Base-by-base conservation (phyloP, 2,888 invertebrate genomes). In the Apotomis capreana region DNA sequence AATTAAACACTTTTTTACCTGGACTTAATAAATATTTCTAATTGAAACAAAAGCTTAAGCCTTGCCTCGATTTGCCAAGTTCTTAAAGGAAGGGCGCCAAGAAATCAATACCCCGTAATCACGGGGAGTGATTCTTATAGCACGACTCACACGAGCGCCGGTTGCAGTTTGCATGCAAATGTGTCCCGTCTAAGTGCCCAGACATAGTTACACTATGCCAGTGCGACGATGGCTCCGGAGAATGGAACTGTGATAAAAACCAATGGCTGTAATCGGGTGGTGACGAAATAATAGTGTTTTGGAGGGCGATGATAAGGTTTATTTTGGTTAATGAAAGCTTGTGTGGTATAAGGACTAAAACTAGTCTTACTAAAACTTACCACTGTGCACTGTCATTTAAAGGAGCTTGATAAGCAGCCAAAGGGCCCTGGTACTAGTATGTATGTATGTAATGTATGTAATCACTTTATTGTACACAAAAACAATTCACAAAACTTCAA, bases 151-250 rank as follows among this genome's bases (percentile, higher is more conserved):
- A 77, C 70, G 75, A 73, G 74, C 67, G 75, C 78, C 74, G 69
- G 77, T 74, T 76, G 76, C 79, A 78, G 80, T 85, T 84, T 82
- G 84, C 83, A 87, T 86, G 77, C 76, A 79, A 88, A 88, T 81
- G 81, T 79, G 78, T 79, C 81, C 79, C 78, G 74, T 72, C 70
- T 76, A 76, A 78, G 70, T 70, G 59, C 68, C 58, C 26, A 68
- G 71, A 71, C 61, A 67, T 71, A 61, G 71, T 49, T 70, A 60
- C 54, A 67, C 49, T 62, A 71, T 55, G 26, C 61, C n/a, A 70
- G 60, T 70, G 65, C 70, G 55, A 59, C 65, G 60, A 65, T 67
- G 65, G 70, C 65, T 64, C 26, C 46, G 65, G 59, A 49, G 49
- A 57, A 37, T 46, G 49, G 5, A 64, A 44, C 51, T 8, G 63